Conservation (phyloP, 2,888 invertebrate species). For the Philopedon plagiatum region DNA sequence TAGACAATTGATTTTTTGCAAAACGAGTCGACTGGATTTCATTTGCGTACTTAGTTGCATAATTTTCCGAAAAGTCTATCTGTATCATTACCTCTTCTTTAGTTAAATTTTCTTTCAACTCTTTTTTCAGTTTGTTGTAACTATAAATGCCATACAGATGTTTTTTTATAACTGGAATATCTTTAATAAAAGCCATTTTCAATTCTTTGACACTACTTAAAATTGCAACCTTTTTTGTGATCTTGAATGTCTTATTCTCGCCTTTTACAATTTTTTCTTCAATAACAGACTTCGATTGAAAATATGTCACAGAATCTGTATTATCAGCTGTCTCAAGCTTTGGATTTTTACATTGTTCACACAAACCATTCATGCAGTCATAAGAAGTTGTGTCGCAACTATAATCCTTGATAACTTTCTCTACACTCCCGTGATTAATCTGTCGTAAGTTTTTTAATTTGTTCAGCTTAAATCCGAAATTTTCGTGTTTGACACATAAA, state of each 20-base stretch:
- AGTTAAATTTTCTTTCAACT: neutral
- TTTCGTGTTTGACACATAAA: constrained; percentile 31
- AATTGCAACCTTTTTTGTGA: neutral
- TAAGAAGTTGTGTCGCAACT: constrained; percentile 7
- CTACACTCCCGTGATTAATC: neutral
- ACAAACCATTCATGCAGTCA: constrained; percentile 7
- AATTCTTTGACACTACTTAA: neutral
- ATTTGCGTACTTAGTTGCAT: constrained; percentile 29
- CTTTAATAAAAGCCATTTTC: constrained; percentile 18
- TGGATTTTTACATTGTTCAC: constrained; percentile 8
- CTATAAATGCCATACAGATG: constrained; percentile 5
- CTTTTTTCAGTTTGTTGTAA: constrained; percentile 7
- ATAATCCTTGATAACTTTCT: neutral
- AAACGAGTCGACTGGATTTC: constrained; percentile 46
- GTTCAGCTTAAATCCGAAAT: neutral
- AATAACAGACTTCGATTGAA: neutral
- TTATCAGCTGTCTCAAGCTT: neutral
- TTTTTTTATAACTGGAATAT: constrained; percentile 24
- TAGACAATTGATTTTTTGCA: constrained; percentile 30
- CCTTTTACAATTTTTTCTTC: neutral
- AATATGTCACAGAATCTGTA: constrained; percentile 1
- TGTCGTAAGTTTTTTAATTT: neutral
- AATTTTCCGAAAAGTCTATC: constrained; percentile 45
- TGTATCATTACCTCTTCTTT: constrained; percentile 40
- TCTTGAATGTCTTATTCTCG: neutral